A percentile compares a stretch with the other conserved stretches of the same genome.
Conservation (phyloP, 2,113 vertebrate species). For the Bostrychus sinensis region DNA sequence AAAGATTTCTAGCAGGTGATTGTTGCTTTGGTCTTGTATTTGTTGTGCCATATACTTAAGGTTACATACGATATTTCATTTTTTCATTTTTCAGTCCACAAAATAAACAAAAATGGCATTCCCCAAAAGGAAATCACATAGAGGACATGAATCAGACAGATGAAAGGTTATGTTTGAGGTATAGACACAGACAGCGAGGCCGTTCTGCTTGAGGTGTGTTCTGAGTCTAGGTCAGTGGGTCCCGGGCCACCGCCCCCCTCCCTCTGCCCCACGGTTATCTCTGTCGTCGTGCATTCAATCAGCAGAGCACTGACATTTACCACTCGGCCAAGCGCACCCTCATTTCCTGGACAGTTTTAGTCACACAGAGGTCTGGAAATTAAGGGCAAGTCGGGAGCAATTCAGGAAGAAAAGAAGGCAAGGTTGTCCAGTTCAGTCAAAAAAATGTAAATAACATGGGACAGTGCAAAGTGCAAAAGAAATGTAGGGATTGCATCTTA, state of each 20-base stretch:
- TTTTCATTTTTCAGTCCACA: too few relatives aligned
- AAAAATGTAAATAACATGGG: neutral
- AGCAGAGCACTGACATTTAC: slow-evolving; percentile 71
- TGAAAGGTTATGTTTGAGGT: too few relatives aligned
- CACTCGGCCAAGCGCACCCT: slow-evolving; percentile 14
- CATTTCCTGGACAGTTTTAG: slow-evolving; percentile 51
- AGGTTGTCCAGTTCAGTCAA: slow-evolving; percentile 1
- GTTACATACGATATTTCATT: too few relatives aligned
- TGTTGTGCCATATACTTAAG: too few relatives aligned
- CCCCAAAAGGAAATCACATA: too few relatives aligned
- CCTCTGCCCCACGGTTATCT: slow-evolving; percentile 55
- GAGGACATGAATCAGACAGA: too few relatives aligned
- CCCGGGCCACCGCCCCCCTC: neutral
- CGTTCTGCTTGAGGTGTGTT: slow-evolving; percentile 47
- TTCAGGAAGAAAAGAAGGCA: slow-evolving; percentile 19
- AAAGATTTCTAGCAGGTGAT: too few relatives aligned
- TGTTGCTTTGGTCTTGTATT: too few relatives aligned
- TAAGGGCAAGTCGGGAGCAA: slow-evolving; percentile 37
- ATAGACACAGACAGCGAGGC: slow-evolving; percentile 10
- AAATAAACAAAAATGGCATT: too few relatives aligned
- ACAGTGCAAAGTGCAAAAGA: too few relatives aligned
- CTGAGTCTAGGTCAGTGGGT: slow-evolving; percentile 60
- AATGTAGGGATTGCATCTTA: neutral
- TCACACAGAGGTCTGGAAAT: slow-evolving; percentile 44
- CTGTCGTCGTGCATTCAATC: slow-evolving; percentile 67